These are phyloP conservation scores for Acanthurus tractus DNA, from an alignment of 2,797 vertebrate genomes.

Conservation along the genomic window DNA sequence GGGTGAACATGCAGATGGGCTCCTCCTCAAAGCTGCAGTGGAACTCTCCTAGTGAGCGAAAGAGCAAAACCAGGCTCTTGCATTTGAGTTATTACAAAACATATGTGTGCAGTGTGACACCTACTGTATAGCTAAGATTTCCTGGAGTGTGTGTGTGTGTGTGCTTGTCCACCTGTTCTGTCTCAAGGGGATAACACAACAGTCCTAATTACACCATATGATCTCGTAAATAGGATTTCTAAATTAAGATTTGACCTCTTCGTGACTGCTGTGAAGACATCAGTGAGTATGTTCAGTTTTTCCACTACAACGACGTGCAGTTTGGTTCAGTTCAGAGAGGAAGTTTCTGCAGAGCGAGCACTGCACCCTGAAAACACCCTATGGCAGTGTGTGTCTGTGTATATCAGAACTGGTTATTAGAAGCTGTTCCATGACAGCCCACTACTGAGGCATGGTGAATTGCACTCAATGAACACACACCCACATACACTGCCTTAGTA, in stretches of 20 bases:
- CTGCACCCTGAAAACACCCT: conserved; percentile 29
- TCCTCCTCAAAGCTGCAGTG: conserved; percentile 98
- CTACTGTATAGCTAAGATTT: conserved; percentile 62
- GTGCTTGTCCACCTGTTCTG: conserved; percentile 6
- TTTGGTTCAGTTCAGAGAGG: conserved; percentile 29
- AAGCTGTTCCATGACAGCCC: conserved; percentile 8
- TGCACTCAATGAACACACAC: conserved; percentile 35
- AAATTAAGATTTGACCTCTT: conserved; percentile 71
- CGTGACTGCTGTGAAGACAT: conserved; percentile 50
- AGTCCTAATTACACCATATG: conserved; percentile 66
- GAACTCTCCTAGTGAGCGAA: conserved; percentile 91
- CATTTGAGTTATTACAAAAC: conserved; percentile 21
- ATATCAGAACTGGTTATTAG: conserved; percentile 27
- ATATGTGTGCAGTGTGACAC: conserved; percentile 41
- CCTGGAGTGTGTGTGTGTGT: background rate
- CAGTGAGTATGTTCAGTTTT: conserved; percentile 29
- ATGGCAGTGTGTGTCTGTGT: conserved; percentile 15
- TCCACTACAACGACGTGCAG: conserved; percentile 14
- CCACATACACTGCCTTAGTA: conserved; percentile 3
- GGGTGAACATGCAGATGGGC: conserved; percentile 96
- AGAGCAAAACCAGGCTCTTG: conserved; percentile 51
- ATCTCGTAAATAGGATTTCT: conserved; percentile 50
- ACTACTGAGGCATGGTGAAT: conserved; percentile 29
- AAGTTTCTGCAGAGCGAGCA: conserved; percentile 26
- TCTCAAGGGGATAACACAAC: conserved; percentile 45